Evolutionary conservation across 2,113 vertebrate species (phyloP).

Genomic region (Nansenia antarctica): DNA sequence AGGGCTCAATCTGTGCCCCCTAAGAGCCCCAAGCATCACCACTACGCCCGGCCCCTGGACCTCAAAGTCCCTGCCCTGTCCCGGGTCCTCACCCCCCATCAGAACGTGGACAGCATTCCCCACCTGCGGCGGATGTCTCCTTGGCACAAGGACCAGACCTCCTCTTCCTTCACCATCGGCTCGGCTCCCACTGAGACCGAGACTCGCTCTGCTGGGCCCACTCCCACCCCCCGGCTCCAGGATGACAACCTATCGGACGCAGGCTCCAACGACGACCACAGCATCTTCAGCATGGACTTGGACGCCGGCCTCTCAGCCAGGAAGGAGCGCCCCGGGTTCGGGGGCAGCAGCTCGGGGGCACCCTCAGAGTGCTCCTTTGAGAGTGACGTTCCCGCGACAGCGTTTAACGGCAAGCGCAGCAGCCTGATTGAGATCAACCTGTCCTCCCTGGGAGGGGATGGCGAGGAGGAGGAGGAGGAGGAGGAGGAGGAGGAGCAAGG

Average conservation of each 20-base stretch:
- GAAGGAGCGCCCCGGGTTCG: constrained; percentile 53
- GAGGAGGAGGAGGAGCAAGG: too few species aligned
- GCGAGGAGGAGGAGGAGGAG: constrained; percentile 72
- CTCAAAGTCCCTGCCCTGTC: constrained; percentile 75
- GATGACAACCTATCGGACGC: constrained; percentile 66
- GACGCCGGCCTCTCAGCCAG: constrained; percentile 52
- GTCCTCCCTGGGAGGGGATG: constrained; percentile 72
- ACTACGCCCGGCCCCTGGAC: constrained; percentile 73
- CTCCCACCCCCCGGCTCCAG: constrained; percentile 8
- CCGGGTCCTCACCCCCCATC: constrained; percentile 78
- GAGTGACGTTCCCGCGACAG: constrained; percentile 67
- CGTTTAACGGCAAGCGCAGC: constrained; percentile 69
- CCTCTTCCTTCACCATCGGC: constrained; percentile 83
- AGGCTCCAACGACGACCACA: constrained; percentile 67
- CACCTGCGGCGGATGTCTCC: constrained; percentile 85
- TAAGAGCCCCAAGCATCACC: constrained; percentile 80
- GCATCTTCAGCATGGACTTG: constrained; percentile 73
- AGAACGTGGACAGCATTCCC: constrained; percentile 86
- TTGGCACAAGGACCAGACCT: constrained; percentile 84
- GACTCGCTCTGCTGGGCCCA: constrained; percentile 31
- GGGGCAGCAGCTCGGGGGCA: constrained; percentile 71
- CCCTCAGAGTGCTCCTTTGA: constrained; percentile 82
- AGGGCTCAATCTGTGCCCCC: constrained; percentile 77
- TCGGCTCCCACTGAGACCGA: constrained; percentile 49
- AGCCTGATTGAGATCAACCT: constrained; percentile 87